Base-by-base conservation (phyloP, 2,888 invertebrate species). In the Cephus pygmeus region DNA sequence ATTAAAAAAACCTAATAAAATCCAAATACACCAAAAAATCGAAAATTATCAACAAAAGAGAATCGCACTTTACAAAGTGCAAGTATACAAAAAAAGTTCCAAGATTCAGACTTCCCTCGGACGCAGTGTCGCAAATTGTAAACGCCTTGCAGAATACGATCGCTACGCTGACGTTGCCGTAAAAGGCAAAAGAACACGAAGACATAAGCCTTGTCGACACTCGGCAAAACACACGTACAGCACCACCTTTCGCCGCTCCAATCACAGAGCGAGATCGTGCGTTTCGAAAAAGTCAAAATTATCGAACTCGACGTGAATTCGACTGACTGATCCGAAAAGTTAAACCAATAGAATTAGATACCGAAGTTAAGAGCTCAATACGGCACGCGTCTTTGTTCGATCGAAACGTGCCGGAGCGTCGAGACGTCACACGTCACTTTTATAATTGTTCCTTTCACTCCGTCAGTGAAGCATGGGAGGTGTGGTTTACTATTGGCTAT, bases 401-500 rank as follows among this genome's bases (percentile, higher is more conserved):
- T 56, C 15, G 15, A 23, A 23, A 56, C 56, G 56, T 56, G 56
- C 9, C 56, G 23, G 23, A 56, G 56, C 56, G 23, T 56, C 56
- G 56, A 23, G 56, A 9, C 56, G 23, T 56, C 56, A 56, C 2
- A n/a, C 71, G 71, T 34, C 33, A 71, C 71, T 71, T 71, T 15
- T 71, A 71, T 31, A 11, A 34, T 34, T 34, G 71, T 71, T 31
- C 71, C 71, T 71, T 71, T 71, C 71, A 71, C 71, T 34, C 12
- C 11, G 71, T 34, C 33, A 31, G 71, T 30, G 12, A 71, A 71
- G 71, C 71, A 11, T 12, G 15, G 31, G 71, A 71, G 71, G 71
- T 71, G 71, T 31, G 71, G 71, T 71, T 23, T 31, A 71, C 71
- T 71, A 71, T 71, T 71, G 31, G 34, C 71, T 31, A 71, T 71